Evolutionary conservation across 2,888 invertebrate species (phyloP), one percentile per base, ranked within the genome.

Genomic region (Sphecodes monilicornis): DNA sequence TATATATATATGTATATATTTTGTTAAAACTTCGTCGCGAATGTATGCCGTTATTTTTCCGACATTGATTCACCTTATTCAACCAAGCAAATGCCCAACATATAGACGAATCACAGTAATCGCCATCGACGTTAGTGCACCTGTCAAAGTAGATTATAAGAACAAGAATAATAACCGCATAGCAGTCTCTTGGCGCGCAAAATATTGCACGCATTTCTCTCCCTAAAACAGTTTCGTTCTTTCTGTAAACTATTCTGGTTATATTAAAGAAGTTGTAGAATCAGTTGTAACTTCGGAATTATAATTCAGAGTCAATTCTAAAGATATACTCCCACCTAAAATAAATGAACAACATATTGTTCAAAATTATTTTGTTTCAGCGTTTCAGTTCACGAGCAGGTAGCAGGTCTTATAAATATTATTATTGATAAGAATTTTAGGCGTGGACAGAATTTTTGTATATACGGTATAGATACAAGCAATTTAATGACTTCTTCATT

Each of bases 71-170:
- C 43, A 66, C 41, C 74, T 78, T 80, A 90, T 79, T 88, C 91
- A 92, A 94, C 94, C 93, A 94, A 94, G 92, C 85, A 91, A 94
- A 94, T 94, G 93, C 94, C 94, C 93, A 94, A 94, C 91, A 83
- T 85, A 89, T 50, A 50, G 82, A 85, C 80, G 76, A 70, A 50
- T 54, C 66, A 75, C 46, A 36, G n/a, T 76, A 22, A n/a, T 26
- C 46, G 46, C 13, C 70, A 68, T 32, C 72, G 60, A 46, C 29
- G 16, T 76, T 57, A 36, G 22, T 60, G 80, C 10, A 41, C 75
- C 29, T 80, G n/a, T 41, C 68, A 29, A 41, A 84, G 73, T 32
- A 73, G 22, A 46, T 71, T 32, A 41, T 0, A 54, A 60, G 29
- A 26, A 22, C 26, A 50, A 41, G n/a, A 22, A 66, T 36, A 66